A percentile compares a stretch with the other conserved stretches of the same genome.
Evolutionary conservation across 2,888 invertebrate genomes (phyloP).

Genomic region (Lutraria lutraria): DNA sequence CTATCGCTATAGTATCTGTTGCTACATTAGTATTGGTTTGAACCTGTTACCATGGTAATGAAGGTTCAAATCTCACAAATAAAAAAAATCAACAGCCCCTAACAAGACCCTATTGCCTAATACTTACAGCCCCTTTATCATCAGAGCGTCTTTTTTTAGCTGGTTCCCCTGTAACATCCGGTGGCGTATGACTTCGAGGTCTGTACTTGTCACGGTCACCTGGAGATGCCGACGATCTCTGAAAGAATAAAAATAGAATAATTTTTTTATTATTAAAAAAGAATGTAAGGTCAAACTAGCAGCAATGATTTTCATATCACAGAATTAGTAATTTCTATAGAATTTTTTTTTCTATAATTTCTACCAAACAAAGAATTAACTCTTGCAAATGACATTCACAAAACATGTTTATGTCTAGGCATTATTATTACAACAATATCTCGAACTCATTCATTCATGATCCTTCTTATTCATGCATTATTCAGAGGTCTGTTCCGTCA

Average conservation of each 20-base stretch:
- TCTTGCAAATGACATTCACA: neutral
- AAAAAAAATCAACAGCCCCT: no score
- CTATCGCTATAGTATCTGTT: no score
- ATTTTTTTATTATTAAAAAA: neutral
- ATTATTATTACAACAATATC: neutral
- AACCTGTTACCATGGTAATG: no score
- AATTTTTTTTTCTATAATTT: neutral
- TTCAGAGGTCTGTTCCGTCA: slow-evolving; percentile 27
- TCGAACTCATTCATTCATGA: slow-evolving; percentile 26
- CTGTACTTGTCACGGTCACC: slow-evolving; percentile 81
- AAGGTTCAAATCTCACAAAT: no score
- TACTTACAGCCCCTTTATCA: slow-evolving; percentile 80
- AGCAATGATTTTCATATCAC: neutral
- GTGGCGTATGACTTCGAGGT: slow-evolving; percentile 79
- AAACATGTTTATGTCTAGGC: neutral
- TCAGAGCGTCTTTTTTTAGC: slow-evolving; percentile 80
- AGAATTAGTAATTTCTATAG: neutral
- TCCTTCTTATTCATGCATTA: slow-evolving; percentile 29
- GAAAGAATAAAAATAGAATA: slow-evolving; percentile 54
- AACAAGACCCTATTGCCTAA: no score
- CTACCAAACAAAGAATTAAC: neutral
- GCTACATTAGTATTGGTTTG: no score
- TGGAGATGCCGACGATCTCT: slow-evolving; percentile 84
- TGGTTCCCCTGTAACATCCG: slow-evolving; percentile 78
- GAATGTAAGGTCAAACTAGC: neutral